Evolutionary conservation across 2,888 invertebrate genomes (phyloP), one percentile per base, ranked within the genome.

Genomic region (Dorcus hopei): DNA sequence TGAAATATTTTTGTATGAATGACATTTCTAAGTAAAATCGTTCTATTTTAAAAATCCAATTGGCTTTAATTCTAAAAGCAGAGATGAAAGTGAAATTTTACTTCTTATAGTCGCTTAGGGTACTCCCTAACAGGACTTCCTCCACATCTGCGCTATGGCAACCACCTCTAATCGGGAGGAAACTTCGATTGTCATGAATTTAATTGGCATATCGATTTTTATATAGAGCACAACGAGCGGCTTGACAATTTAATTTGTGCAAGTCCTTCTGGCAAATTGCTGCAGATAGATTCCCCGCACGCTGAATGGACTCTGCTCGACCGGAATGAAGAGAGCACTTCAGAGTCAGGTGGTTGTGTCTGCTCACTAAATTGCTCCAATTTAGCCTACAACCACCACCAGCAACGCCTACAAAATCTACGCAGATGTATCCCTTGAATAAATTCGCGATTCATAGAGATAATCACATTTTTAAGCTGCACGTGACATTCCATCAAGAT

Each of bases 341-440:
- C 68, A 78, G 67, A 72, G 79, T 77, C 79, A 79, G 79, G 77
- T 79, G 78, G 77, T 76, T 73, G 72, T 78, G 79, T 77, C 77
- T 79, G 78, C 73, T 75, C 76, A 72, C 74, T 74, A 76, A 77
- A 78, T 77, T 77, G 76, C 76, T 70, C 75, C 77, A 76, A 78
- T 77, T 75, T 70, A 70, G 71, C 72, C 64, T 69, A 72, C 72
- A 75, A 75, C 73, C 45, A 45, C 45, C 16, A 45, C 16, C 45
- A 45, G 19, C 16, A 14, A 42, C 42, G 42, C 45, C 9, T 19
- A 45, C 45, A 19, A 16, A 19, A 45, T 23, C 45, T 11, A 33
- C 6, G 26, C 26, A 33, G 26, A 6, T 33, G 26, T 33, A 33
- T 33, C 26, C 26, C 26, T 33, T 33, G 26, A 33, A 33, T 33